Conservation (phyloP, 2,888 invertebrate species). For the Drosophila melanosoma region DNA sequence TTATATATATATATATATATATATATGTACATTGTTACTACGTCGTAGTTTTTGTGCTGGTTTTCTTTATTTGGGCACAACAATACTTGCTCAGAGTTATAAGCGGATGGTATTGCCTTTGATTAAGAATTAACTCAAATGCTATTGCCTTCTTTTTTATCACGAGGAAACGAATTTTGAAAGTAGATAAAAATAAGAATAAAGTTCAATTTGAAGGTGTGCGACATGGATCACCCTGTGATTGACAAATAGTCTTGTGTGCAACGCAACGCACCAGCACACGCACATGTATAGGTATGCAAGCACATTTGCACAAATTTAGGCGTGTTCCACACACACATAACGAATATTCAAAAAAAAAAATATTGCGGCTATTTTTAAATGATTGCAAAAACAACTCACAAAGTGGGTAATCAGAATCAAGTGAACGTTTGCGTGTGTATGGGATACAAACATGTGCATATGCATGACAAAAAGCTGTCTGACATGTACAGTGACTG, state of each 20-base stretch:
- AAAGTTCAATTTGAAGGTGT: constrained; percentile 11
- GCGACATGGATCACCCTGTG: constrained; percentile 38
- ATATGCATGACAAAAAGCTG: constrained; percentile 49
- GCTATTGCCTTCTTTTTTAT: neutral
- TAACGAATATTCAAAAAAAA: constrained; percentile 1
- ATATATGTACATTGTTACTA: constrained; percentile 41
- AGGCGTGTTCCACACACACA: constrained; percentile 49
- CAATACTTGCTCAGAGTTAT: constrained; percentile 42
- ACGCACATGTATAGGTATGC: constrained; percentile 9
- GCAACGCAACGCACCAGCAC: constrained; percentile 1
- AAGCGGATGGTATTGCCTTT: constrained; percentile 34
- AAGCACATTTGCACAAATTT: constrained; percentile 32
- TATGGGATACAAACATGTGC: constrained; percentile 10
- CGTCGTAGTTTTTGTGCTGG: constrained; percentile 51
- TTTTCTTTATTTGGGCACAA: constrained; percentile 23
- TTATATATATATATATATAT: constrained; percentile 13
- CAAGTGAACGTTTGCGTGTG: constrained; percentile 17
- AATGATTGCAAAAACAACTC: constrained; percentile 65
- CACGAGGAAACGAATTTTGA: neutral
- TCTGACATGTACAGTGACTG: constrained; percentile 17
- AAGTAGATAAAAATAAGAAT: constrained; percentile 18
- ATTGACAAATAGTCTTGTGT: constrained; percentile 22
- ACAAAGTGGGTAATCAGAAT: constrained; percentile 30
- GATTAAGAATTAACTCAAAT: constrained; percentile 5
- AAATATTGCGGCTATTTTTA: constrained; percentile 68